Evolutionary conservation across 2,113 vertebrate genomes (phyloP).

Genomic region (Thalassoma bifasciatum): DNA sequence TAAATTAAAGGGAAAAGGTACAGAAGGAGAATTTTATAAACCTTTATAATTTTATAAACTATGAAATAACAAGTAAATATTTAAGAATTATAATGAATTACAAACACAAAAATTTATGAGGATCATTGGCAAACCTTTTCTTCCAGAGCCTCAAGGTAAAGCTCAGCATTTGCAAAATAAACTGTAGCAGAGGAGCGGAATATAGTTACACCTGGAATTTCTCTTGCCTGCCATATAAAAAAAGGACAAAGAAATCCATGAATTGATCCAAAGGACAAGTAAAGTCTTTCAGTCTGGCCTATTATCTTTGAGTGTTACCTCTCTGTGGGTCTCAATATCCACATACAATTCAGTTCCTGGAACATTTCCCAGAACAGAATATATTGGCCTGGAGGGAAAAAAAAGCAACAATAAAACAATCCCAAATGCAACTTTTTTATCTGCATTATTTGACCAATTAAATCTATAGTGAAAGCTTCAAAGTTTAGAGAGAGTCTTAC

Average conservation of each 20-base stretch:
- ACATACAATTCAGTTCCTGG: conserved; percentile 89
- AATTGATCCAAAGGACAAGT: not conserved
- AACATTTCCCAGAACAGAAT: conserved; percentile 92
- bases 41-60: too few species aligned
- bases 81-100: too few species aligned
- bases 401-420: not conserved
- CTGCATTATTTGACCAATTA: not conserved
- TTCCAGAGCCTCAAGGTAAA: conserved; percentile 90
- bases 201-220: conserved; percentile 92
- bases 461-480: not conserved
- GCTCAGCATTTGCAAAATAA: conserved; percentile 96
- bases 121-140: conserved; percentile 83
- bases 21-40: too few species aligned
- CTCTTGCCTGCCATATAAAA: conserved; percentile 83
- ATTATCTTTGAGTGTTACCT: conserved; percentile 77
- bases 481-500: conserved; percentile 76
- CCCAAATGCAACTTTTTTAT: not conserved
- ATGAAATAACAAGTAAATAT: too few species aligned
- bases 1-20: too few species aligned
- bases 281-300: conserved; percentile 8
- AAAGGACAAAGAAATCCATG: not conserved
- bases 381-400: conserved; percentile 85
- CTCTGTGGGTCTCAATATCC: conserved; percentile 87
- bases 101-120: not conserved
- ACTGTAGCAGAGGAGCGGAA: conserved; percentile 92